Percentiles rank a stretch among this genome's conserved stretches.
These are phyloP conservation scores for Stenurella melanura DNA, from an alignment of 2,888 invertebrate species.

Conservation along the genomic window DNA sequence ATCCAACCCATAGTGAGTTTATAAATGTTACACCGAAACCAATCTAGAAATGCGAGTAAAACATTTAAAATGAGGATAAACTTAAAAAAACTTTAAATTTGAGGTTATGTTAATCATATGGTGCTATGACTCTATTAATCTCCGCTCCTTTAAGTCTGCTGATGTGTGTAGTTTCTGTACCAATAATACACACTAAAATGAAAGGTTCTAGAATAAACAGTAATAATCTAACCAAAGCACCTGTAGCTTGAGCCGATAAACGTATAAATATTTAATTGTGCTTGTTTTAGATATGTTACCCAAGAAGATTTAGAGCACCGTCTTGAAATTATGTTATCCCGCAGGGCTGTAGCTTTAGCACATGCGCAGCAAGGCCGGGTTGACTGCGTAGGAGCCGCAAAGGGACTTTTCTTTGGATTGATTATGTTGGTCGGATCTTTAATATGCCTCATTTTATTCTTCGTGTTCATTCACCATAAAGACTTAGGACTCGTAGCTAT, in stretches of 20 bases:
- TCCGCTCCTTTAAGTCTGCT: too few relatives aligned
- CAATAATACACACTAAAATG: too few relatives aligned
- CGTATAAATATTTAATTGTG: slow-evolving; percentile 34
- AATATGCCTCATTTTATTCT: slow-evolving; percentile 96
- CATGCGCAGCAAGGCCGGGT: slow-evolving; percentile 90
- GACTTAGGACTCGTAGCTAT: slow-evolving; percentile 90
- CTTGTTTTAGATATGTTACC: slow-evolving; percentile 75
- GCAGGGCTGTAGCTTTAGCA: slow-evolving; percentile 89
- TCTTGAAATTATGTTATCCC: slow-evolving; percentile 90
- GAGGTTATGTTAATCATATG: too few relatives aligned
- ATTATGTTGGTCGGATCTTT: slow-evolving; percentile 91
- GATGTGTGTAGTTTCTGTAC: too few relatives aligned
- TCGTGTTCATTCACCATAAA: slow-evolving; percentile 92
- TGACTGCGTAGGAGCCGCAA: slow-evolving; percentile 96
- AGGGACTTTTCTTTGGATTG: slow-evolving; percentile 93
- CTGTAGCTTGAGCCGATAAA: slow-evolving; percentile 5
- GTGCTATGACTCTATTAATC: too few relatives aligned
- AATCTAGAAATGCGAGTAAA: too few relatives aligned
- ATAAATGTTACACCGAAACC: too few relatives aligned
- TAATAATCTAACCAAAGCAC: not conserved
- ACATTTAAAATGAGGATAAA: too few relatives aligned
- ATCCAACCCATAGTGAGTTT: too few relatives aligned
- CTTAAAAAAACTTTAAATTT: too few relatives aligned
- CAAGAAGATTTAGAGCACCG: slow-evolving; percentile 93
- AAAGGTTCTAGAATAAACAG: too few relatives aligned